Conservation (phyloP, 2,113 vertebrate genomes). For the Egretta garzetta region DNA sequence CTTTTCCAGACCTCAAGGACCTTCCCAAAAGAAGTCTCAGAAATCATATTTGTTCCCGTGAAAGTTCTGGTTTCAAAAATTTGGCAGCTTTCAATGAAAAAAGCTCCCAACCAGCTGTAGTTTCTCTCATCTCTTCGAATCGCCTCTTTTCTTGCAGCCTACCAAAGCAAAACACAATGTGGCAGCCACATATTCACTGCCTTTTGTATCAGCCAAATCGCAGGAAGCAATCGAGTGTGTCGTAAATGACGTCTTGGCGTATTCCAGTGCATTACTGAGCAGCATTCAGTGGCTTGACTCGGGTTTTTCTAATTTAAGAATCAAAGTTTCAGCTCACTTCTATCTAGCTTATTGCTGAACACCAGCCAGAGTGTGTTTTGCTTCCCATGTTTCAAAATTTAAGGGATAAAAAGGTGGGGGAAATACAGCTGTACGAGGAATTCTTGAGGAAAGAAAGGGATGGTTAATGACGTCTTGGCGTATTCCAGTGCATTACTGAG, state of each 20-base stretch:
- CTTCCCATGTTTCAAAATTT: background rate
- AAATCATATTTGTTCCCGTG: background rate
- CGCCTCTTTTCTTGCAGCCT: background rate
- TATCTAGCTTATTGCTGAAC: background rate
- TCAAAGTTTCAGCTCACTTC: background rate
- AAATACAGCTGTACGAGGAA: no score
- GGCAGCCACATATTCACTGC: background rate
- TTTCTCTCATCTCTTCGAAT: background rate
- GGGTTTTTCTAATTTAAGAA: slow-evolving; percentile 26
- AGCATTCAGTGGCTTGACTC: background rate
- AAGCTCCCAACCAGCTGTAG: background rate
- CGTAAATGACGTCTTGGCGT: background rate
- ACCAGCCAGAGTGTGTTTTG: background rate
- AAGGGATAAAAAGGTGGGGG: background rate
- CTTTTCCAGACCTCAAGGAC: background rate
- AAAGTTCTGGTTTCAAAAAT: background rate
- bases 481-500: background rate
- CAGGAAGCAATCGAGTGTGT: background rate
- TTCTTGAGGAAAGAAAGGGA: no score
- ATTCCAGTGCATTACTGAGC: background rate
- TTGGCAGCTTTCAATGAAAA: slow-evolving; percentile 14
- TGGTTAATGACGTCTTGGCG: background rate
- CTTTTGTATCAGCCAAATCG: background rate
- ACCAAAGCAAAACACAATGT: background rate
- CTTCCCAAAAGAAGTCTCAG: background rate